Base-by-base conservation (phyloP, 2,797 vertebrate genomes). In the Molossus alvarezi region DNA sequence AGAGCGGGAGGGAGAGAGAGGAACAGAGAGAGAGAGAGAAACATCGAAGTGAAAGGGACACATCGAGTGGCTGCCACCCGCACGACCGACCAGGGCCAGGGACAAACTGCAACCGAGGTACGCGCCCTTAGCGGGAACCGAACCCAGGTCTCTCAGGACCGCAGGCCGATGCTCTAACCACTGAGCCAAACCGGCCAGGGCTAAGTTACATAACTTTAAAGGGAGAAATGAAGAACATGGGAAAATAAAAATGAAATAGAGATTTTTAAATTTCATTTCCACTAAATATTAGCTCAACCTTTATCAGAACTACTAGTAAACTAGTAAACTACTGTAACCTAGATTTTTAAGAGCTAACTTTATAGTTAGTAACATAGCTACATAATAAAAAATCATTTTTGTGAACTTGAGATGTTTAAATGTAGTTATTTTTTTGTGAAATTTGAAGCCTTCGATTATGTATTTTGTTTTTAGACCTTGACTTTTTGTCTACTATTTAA, bases 381-480 rank as follows among this genome's bases (percentile, higher is more conserved):
- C 81, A 65, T 95, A 62, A 77, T 85, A 48, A 86, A 57, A 88
- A 55, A 25, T 60, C 4, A 73, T 86, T 80, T 51, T 65, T 89
- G 14, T 92, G 72, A 90, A 94, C 88, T 15, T 41, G 27, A 69
- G 17, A 12, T 79, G 23, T 90, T 91, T 94, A 73, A 75, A 72
- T 62, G 29, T 41, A 84, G n/a, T 76, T 88, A 88, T 76, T 11
- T 65, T 48, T 83, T 51, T 83, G 25, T 81, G 45, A n/a, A 58
- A 81, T 94, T 92, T 88, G n/a, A 94, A 91, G 51, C 10, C 41
- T 92, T 94, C 69, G 37, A 48, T 73, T 57, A 27, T n/a, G 5
- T 89, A 45, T 85, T 94, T 95, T 95, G 60, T 85, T 95, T 88
- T 83, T 71, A 87, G 86, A 20, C 21, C 17, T 92, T 55, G 64